A percentile compares a stretch with the other conserved stretches of the same genome.
phyloP scores from a whole-genome alignment of 2,888 invertebrate genomes.

The Trachelus tabidus region DNA sequence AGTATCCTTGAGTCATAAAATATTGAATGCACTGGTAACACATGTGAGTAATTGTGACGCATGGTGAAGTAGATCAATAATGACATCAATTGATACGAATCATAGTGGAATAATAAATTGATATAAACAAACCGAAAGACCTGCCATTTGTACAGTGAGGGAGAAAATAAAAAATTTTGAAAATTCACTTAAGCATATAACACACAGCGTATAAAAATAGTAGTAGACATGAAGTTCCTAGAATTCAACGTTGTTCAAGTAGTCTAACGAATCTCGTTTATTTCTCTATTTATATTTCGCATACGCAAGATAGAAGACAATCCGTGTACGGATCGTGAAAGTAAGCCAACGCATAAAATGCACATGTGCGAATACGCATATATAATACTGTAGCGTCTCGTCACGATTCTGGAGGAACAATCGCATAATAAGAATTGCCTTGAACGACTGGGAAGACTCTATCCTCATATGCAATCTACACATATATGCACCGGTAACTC shows the following conservation, averaged over 20 bases:
- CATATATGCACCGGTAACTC: neutral
- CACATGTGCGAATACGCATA: neutral
- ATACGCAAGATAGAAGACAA: neutral
- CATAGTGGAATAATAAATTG: slow-evolving; percentile 8
- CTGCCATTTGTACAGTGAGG: neutral
- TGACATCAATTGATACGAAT: slow-evolving; percentile 11
- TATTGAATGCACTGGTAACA: neutral
- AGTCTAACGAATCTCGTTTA: neutral
- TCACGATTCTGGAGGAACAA: neutral
- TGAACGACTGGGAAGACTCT: neutral
- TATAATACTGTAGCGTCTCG: neutral
- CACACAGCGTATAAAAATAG: neutral
- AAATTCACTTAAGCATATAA: neutral
- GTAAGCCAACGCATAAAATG: neutral
- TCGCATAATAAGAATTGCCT: neutral
- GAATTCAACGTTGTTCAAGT: neutral
- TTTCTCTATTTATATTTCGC: neutral
- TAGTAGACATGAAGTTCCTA: neutral
- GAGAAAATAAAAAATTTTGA: neutral
- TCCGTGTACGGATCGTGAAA: neutral
- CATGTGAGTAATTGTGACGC: slow-evolving; percentile 16
- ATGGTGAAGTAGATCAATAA: slow-evolving; percentile 20
- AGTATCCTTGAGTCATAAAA: slow-evolving; percentile 3
- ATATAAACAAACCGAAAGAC: neutral
- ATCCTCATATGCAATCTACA: neutral